A percentile compares a stretch with the other conserved stretches of the same genome.
phyloP scores from a whole-genome alignment of 2,113 vertebrate species.

The Sylvia atricapilla region DNA sequence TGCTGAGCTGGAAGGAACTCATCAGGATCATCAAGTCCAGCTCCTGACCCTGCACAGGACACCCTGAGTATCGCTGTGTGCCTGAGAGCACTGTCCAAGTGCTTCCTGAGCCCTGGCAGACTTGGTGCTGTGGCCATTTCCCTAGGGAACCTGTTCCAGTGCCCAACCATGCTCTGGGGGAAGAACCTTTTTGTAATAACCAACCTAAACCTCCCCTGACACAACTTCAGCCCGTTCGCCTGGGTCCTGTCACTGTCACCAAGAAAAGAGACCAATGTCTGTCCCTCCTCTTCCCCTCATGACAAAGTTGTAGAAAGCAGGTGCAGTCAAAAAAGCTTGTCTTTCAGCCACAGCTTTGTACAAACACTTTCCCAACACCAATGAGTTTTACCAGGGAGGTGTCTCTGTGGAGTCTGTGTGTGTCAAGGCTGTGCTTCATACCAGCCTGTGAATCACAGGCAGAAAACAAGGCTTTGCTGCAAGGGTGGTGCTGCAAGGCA shows the following conservation, averaged over 20 bases:
- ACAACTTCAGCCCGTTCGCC: not conserved
- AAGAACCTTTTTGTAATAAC: not conserved
- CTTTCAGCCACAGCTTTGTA: not conserved
- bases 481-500: not conserved
- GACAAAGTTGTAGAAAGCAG: not conserved
- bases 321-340: not conserved
- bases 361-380: not conserved
- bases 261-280: not conserved
- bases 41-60: not conserved
- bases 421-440: not conserved
- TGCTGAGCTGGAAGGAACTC: not conserved
- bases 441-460: not conserved
- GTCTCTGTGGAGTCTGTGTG: not conserved
- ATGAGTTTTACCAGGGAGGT: not conserved
- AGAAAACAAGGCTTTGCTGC: not conserved
- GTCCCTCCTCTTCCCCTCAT: not conserved
- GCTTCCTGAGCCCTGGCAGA: not conserved
- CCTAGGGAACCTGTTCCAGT: not conserved
- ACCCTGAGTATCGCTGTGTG: not conserved
- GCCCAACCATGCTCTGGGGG: fast-evolving
- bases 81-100: not conserved
- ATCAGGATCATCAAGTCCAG: not conserved
- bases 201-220: not conserved
- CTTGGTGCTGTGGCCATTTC: not conserved
- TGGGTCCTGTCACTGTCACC: not conserved